phyloP scores from a whole-genome alignment of 2,113 vertebrate species.

The Rostratula benghalensis region DNA sequence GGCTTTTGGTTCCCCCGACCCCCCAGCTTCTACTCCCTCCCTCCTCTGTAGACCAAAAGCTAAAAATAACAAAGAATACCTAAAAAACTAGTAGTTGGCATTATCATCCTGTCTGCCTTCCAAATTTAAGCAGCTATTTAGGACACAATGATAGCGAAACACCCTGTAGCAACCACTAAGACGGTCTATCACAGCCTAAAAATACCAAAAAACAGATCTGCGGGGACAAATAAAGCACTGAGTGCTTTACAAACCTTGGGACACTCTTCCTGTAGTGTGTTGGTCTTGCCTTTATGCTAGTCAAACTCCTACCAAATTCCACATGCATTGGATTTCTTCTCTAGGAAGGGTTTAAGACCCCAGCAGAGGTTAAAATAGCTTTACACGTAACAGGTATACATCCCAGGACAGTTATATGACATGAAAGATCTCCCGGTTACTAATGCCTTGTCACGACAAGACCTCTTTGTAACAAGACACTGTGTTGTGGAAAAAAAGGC shows the following conservation, averaged over 20 bases:
- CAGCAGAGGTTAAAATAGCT: neutral
- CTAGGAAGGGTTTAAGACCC: neutral
- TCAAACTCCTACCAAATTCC: neutral
- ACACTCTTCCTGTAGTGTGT: neutral
- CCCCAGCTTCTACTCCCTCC: neutral
- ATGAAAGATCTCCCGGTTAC: slow-evolving; percentile 2
- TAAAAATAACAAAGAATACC: neutral
- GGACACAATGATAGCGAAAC: neutral
- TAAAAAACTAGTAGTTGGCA: neutral
- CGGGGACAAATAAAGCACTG: neutral
- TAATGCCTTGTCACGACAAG: neutral
- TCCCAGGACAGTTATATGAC: neutral
- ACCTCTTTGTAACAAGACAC: neutral
- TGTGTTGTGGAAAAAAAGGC: neutral
- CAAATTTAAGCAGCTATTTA: neutral
- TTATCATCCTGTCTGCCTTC: neutral
- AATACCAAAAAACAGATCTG: neutral
- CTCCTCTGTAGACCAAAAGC: neutral
- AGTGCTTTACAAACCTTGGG: neutral
- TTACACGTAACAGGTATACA: neutral
- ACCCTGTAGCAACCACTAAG: neutral
- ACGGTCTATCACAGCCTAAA: neutral
- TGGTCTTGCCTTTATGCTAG: neutral
- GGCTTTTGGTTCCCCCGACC: neutral
- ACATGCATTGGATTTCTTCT: neutral